Percentiles rank a stretch among this genome's conserved stretches.
These are phyloP conservation scores for Chaitophorus viminalis DNA, from an alignment of 2,888 invertebrate species.

Conservation along the genomic window DNA sequence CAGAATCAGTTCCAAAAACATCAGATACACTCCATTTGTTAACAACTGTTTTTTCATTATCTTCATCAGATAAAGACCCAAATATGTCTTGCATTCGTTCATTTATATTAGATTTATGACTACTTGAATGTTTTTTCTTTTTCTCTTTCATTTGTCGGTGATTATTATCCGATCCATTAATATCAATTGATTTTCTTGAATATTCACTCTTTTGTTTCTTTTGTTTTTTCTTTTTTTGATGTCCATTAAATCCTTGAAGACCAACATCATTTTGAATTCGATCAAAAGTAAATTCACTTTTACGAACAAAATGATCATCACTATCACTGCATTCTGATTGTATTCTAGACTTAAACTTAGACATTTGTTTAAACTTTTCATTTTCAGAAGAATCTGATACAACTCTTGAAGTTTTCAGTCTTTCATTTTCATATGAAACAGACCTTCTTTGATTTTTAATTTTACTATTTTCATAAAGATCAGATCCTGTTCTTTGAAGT, in stretches of 20 bases:
- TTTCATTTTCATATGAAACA: conserved; percentile 47
- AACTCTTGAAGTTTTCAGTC: conserved; percentile 21
- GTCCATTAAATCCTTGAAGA: conserved; percentile 64
- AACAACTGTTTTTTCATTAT: conserved; percentile 65
- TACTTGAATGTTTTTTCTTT: conserved; percentile 64
- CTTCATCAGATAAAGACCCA: conserved; percentile 83
- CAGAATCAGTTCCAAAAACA: conserved; percentile 72
- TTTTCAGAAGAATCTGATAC: conserved; percentile 59
- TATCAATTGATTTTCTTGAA: conserved; percentile 67
- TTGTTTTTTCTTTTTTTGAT: conserved; percentile 61
- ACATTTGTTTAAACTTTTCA: conserved; percentile 43
- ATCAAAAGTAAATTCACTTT: conserved; percentile 47
- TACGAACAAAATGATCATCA: conserved; percentile 56
- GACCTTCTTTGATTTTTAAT: conserved; percentile 31
- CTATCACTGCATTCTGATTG: conserved; percentile 56
- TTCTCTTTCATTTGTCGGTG: conserved; percentile 68
- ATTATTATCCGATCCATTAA: conserved; percentile 64
- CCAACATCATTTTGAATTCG: conserved; percentile 43
- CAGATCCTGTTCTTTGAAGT: conserved; percentile 38
- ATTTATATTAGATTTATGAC: conserved; percentile 51
- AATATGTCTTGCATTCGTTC: conserved; percentile 81
- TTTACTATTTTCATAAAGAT: conserved; percentile 49
- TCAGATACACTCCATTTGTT: conserved; percentile 67
- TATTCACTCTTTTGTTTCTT: conserved; percentile 66
- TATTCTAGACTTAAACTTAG: conserved; percentile 51